These are phyloP conservation scores for Tribolium madens DNA, from an alignment of 1,140 invertebrate species.

Conservation along the genomic window DNA sequence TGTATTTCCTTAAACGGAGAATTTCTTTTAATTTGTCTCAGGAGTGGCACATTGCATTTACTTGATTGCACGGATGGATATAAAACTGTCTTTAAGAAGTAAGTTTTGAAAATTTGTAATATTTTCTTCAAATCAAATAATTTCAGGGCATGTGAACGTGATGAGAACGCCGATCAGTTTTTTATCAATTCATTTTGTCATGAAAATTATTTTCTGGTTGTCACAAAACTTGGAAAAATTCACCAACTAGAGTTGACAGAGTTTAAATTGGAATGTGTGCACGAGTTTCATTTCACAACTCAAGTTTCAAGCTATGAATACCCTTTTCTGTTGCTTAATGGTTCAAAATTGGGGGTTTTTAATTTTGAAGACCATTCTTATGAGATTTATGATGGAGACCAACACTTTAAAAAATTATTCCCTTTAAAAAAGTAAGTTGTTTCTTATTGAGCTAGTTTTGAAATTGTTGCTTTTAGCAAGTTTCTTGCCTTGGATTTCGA, in stretches of 20 bases:
- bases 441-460: not conserved
- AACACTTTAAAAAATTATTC: conserved; percentile 2
- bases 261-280: not conserved
- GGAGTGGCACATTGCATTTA: conserved; percentile 43
- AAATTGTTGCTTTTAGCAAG: conserved; percentile 44
- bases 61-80: conserved; percentile 27
- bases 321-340: conserved; percentile 42
- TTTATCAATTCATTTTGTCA: not conserved
- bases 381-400: not conserved
- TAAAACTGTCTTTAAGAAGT: conserved; percentile 10
- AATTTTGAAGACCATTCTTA: conserved; percentile 28
- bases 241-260: not conserved
- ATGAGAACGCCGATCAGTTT: not conserved
- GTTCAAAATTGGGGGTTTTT: conserved; percentile 11
- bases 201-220: not conserved
- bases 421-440: conserved; percentile 26
- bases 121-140: not conserved
- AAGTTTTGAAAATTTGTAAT: not conserved
- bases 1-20: conserved; percentile 26
- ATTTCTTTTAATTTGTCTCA: conserved; percentile 47
- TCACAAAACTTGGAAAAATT: not conserved
- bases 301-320: not conserved
- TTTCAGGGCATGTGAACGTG: not conserved
- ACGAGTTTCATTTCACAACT: not conserved
- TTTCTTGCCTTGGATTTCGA: conserved; percentile 45